Conservation (phyloP, 2,797 vertebrate species). For the Allenopithecus nigroviridis region DNA sequence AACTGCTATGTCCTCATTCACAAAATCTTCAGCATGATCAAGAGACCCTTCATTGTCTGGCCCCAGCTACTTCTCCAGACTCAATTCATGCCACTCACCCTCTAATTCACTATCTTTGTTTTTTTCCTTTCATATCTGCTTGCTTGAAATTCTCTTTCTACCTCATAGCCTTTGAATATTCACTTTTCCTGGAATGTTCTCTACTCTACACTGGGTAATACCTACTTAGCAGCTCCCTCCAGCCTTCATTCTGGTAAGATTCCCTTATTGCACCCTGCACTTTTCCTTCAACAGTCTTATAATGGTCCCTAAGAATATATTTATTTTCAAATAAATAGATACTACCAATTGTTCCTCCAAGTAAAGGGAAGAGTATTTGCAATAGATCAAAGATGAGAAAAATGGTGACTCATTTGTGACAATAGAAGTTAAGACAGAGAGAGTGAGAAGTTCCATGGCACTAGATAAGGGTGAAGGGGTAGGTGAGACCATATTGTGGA, state of each 20-base stretch:
- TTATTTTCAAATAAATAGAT: slow-evolving; percentile 21
- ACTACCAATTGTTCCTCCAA: background rate
- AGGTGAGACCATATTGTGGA: background rate
- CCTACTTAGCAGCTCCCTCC: background rate
- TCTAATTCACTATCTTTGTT: background rate
- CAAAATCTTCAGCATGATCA: background rate
- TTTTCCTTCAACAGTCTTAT: background rate
- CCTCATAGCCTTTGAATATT: background rate
- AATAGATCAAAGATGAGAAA: background rate
- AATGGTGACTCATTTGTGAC: background rate
- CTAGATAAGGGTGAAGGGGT: background rate
- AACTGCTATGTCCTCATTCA: background rate
- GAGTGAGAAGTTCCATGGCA: background rate
- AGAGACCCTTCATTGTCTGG: background rate
- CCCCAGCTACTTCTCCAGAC: background rate
- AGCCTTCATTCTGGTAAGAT: background rate
- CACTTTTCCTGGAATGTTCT: background rate
- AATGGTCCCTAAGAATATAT: background rate
- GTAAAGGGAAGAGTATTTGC: background rate
- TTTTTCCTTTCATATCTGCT: background rate
- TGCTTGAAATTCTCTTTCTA: background rate
- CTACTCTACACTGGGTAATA: background rate
- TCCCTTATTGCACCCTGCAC: background rate
- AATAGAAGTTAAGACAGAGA: background rate
- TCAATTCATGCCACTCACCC: background rate